A percentile compares a stretch with the other conserved stretches of the same genome.
Evolutionary conservation across 2,113 vertebrate genomes (phyloP).

Genomic region (Xiphorhynchus elegans): DNA sequence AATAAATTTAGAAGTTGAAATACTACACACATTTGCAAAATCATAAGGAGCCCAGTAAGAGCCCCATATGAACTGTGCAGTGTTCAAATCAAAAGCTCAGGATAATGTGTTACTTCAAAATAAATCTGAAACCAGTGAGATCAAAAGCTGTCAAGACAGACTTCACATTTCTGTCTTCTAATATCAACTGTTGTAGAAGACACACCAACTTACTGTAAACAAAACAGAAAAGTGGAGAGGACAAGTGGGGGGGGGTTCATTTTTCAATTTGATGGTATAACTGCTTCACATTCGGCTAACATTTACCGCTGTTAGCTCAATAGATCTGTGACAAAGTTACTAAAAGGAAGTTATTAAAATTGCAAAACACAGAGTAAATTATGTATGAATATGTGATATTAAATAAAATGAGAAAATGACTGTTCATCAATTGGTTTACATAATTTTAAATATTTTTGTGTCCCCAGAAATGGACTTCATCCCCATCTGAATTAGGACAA

Average conservation of each 20-base stretch:
- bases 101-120: constrained; percentile 2
- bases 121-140: neutral
- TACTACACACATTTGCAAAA: neutral
- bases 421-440: neutral
- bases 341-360: neutral
- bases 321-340: neutral
- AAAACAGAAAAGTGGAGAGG: neutral
- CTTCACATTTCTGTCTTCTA: neutral
- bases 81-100: neutral
- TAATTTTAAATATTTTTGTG: accelerated
- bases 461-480: neutral
- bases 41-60: neutral
- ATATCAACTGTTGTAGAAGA: neutral
- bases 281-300: neutral
- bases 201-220: neutral
- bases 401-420: neutral
- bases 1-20: neutral
- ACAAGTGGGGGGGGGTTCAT: accelerated
- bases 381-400: neutral
- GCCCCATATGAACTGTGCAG: neutral
- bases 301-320: neutral
- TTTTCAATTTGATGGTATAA: neutral
- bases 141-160: neutral
- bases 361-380: neutral
- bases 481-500: neutral